A percentile compares a stretch with the other conserved stretches of the same genome.
Evolutionary conservation across 2,113 vertebrate genomes (phyloP).

Genomic region (Verasper variegatus): DNA sequence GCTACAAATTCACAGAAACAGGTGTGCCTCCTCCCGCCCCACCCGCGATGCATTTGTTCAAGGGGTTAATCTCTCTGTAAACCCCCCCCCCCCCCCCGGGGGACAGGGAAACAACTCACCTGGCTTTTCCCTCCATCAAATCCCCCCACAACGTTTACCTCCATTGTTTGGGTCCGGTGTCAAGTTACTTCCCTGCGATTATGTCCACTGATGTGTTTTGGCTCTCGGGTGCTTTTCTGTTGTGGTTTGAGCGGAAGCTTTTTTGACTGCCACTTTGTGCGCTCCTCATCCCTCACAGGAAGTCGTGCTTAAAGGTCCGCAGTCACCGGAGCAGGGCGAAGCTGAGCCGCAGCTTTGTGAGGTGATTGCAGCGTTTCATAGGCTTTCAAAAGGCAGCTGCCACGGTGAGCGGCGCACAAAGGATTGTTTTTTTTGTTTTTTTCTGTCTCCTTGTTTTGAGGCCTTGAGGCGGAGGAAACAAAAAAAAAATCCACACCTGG

Average conservation of each 20-base stretch:
- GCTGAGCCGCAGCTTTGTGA: slow-evolving; percentile 58
- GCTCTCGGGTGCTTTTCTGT: slow-evolving; percentile 32
- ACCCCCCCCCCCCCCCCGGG: background rate
- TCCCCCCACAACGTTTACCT: slow-evolving; percentile 34
- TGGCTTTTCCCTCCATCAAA: slow-evolving; percentile 32
- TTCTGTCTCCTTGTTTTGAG: slow-evolving; percentile 36
- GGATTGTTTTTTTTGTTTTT: slow-evolving; percentile 16
- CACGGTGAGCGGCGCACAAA: slow-evolving; percentile 46
- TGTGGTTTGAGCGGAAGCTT: slow-evolving; percentile 50
- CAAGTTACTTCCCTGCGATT: slow-evolving; percentile 62
- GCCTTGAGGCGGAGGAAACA: slow-evolving; percentile 21
- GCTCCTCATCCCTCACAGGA: slow-evolving; percentile 55
- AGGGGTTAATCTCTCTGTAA: slow-evolving; percentile 66
- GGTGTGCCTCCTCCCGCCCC: slow-evolving; percentile 54
- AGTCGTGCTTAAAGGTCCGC: slow-evolving; percentile 25
- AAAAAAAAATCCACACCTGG: slow-evolving; percentile 41
- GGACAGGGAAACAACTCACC: slow-evolving; percentile 51
- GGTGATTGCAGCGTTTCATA: slow-evolving; percentile 49
- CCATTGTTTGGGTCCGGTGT: slow-evolving; percentile 56
- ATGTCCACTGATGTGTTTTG: slow-evolving; percentile 59
- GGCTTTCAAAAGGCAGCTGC: slow-evolving; percentile 60
- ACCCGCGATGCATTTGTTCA: slow-evolving; percentile 32
- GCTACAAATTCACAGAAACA: slow-evolving; percentile 50
- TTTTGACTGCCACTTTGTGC: slow-evolving; percentile 48
- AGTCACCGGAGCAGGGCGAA: slow-evolving; percentile 20